Percentiles rank a stretch among this genome's conserved stretches.
Evolutionary conservation across 1,140 invertebrate species (phyloP).

Genomic region (Phymastichus coffea): DNA sequence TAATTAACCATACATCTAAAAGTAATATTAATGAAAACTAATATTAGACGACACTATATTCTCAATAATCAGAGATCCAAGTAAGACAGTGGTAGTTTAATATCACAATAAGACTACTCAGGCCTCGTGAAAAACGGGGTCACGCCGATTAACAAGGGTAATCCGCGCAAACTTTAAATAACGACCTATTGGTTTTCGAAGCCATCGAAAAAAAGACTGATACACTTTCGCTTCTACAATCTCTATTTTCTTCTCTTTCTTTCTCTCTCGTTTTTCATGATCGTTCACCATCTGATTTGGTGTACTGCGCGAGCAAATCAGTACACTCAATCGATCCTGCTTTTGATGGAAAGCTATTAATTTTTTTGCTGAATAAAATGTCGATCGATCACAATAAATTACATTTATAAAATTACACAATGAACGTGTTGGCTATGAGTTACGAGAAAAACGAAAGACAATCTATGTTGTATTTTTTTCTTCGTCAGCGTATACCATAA

Average conservation of each 20-base stretch:
- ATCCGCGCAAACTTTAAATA: constrained; percentile 25
- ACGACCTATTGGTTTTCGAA: constrained; percentile 25
- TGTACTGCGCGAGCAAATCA: constrained; percentile 17
- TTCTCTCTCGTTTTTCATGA: constrained; percentile 6
- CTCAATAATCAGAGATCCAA: constrained; percentile 58
- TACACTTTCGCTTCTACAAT: constrained; percentile 25
- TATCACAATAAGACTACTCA: constrained; percentile 60
- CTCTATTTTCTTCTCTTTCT: constrained; percentile 2
- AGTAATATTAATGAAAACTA: constrained; percentile 36
- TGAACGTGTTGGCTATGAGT: constrained; percentile 25
- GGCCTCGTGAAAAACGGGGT: constrained; percentile 50
- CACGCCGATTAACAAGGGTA: constrained; percentile 24
- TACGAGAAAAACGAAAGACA: constrained; percentile 24
- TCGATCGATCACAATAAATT: constrained; percentile 26
- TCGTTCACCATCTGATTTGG: constrained; percentile 10
- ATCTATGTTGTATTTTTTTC: too few relatives aligned
- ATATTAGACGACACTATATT: constrained; percentile 44
- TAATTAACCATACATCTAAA: constrained; percentile 15
- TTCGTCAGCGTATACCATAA: constrained; percentile 17
- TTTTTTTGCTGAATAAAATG: constrained; percentile 10
- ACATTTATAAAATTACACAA: constrained; percentile 29
- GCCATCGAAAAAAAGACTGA: constrained; percentile 28
- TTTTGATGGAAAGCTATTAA: constrained; percentile 4
- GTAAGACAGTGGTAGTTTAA: constrained; percentile 59
- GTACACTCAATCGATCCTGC: constrained; percentile 3